phyloP scores from a whole-genome alignment of 2,888 invertebrate genomes.

The Clusia tigrina region DNA sequence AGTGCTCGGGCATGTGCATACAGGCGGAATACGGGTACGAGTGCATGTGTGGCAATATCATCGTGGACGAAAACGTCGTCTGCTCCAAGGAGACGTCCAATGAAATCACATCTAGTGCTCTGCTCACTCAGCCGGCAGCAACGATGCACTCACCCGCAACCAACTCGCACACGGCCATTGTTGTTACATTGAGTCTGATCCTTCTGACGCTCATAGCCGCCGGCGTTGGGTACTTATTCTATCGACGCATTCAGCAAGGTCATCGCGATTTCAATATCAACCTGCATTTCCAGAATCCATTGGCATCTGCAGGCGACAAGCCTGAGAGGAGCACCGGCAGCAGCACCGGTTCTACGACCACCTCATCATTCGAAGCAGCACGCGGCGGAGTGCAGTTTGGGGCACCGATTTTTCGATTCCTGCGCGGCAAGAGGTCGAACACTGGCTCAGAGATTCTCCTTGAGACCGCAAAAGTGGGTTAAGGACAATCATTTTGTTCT shows the following conservation, averaged over 20 bases:
- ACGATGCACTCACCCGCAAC: background rate
- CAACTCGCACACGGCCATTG: slow-evolving; percentile 27
- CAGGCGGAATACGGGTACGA: slow-evolving; percentile 64
- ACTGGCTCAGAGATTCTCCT: slow-evolving; percentile 49
- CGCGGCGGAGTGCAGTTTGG: slow-evolving; percentile 42
- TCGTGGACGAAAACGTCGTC: slow-evolving; percentile 54
- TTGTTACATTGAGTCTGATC: slow-evolving; percentile 25
- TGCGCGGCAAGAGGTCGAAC: slow-evolving; percentile 40
- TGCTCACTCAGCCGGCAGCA: slow-evolving; percentile 21
- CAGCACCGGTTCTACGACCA: slow-evolving; percentile 28
- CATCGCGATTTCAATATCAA: slow-evolving; percentile 63
- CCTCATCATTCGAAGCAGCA: slow-evolving; percentile 40
- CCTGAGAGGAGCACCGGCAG: slow-evolving; percentile 14
- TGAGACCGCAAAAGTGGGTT: slow-evolving; percentile 49
- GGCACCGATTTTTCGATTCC: slow-evolving; percentile 44
- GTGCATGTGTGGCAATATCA: slow-evolving; percentile 68
- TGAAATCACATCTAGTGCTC: slow-evolving; percentile 37
- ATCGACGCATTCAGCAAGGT: slow-evolving; percentile 65
- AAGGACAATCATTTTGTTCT: background rate
- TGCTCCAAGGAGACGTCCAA: slow-evolving; percentile 53
- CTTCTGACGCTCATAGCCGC: slow-evolving; percentile 37
- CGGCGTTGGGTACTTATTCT: slow-evolving; percentile 53
- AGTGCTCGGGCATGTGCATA: slow-evolving; percentile 72
- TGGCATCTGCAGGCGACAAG: slow-evolving; percentile 32
- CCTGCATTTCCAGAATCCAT: slow-evolving; percentile 65